phyloP scores from a whole-genome alignment of 2,113 vertebrate genomes.

The Bos javanicus region DNA sequence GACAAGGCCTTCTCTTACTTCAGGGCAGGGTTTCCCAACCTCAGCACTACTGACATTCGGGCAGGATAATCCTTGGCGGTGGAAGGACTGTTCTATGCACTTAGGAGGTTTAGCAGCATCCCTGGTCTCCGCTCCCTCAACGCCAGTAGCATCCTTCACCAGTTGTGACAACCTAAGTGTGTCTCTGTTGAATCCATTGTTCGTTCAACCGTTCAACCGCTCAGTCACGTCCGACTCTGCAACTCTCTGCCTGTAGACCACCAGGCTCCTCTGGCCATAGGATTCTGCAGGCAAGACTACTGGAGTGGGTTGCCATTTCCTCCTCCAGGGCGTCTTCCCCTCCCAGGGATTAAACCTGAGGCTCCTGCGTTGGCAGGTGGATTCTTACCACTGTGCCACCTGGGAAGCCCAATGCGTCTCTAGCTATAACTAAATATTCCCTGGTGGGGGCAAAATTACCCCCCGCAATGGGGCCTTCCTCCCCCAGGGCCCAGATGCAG shows the following conservation, averaged over 20 bases:
- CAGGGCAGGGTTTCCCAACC: background rate
- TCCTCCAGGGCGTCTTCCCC: background rate
- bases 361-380: background rate
- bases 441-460: too few species aligned
- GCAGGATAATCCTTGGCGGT: background rate
- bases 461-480: too few species aligned
- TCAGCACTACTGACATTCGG: fast-evolving
- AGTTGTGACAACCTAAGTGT: background rate
- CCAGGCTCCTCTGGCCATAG: background rate
- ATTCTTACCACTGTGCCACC: background rate
- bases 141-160: background rate
- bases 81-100: background rate
- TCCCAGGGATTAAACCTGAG: background rate
- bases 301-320: background rate
- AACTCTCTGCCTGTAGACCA: background rate
- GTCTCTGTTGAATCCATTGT: background rate
- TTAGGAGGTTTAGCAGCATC: fast-evolving
- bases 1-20: background rate
- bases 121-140: background rate
- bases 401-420: background rate
- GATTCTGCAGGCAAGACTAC: background rate
- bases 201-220: background rate
- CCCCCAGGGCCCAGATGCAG: background rate
- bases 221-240: background rate
- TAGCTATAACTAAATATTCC: background rate